Percentiles rank a stretch among this genome's conserved stretches.
Conservation (phyloP, 1,140 invertebrate species). For the Pogonus chalceus region DNA sequence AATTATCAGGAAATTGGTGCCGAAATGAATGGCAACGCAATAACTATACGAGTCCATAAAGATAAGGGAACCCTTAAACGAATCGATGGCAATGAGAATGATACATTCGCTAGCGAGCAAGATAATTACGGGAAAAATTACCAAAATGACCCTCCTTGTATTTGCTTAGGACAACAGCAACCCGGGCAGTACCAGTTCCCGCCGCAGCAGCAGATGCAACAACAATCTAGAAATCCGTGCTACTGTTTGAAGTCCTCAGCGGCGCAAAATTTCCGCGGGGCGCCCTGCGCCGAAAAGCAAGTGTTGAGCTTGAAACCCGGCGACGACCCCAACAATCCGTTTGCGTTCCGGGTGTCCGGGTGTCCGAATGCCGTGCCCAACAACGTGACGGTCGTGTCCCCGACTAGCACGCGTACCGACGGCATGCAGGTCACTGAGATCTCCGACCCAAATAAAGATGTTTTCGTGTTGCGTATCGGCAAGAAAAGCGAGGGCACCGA, state of each 20-base stretch:
- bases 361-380: constrained; percentile 15
- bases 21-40: constrained; percentile 31
- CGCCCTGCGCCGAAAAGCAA: background rate
- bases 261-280: background rate
- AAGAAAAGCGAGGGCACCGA: constrained; percentile 29
- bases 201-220: background rate
- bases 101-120: constrained; percentile 5
- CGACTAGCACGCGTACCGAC: constrained; percentile 22
- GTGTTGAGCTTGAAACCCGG: background rate
- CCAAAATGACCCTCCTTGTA: constrained; percentile 1
- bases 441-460: constrained; percentile 32
- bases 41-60: constrained; percentile 33
- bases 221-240: background rate
- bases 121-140: constrained; percentile 14
- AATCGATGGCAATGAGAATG: constrained; percentile 9
- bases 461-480: constrained; percentile 28
- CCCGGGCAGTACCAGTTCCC: background rate
- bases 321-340: background rate
- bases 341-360: background rate
- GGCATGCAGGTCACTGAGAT: constrained; percentile 31
- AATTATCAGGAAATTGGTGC: constrained; percentile 34
- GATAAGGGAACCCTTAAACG: constrained; percentile 27
- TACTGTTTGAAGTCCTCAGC: constrained; percentile 1
- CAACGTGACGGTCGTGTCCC: constrained; percentile 27
- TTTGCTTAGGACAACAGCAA: background rate